Evolutionary conservation across 1,140 invertebrate genomes (phyloP).

Genomic region (Diorhabda sublineata): DNA sequence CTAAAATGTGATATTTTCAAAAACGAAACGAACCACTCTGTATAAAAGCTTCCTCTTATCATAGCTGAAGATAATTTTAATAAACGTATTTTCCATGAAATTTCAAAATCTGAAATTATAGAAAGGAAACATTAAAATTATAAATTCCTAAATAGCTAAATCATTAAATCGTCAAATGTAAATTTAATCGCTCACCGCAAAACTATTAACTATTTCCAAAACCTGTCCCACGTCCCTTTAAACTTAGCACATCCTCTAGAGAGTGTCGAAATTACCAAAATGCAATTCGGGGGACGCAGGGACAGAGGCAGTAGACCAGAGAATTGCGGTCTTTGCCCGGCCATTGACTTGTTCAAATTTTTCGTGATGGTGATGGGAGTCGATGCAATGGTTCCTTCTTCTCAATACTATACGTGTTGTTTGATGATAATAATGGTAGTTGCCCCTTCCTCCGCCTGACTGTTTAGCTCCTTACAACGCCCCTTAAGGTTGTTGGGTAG

Average conservation of each 20-base stretch:
- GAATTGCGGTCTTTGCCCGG: conserved; percentile 1
- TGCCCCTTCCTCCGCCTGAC: not conserved
- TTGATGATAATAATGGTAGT: not conserved
- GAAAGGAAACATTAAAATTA: too few species aligned
- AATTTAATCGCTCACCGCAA: too few species aligned
- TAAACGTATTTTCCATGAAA: too few species aligned
- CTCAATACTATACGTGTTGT: not conserved
- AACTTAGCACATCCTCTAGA: not conserved
- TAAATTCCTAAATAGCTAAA: too few species aligned
- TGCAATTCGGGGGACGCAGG: not conserved
- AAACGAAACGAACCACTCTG: too few species aligned
- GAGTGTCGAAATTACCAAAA: not conserved
- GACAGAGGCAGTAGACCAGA: not conserved
- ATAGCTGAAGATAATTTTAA: too few species aligned
- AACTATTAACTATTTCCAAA: too few species aligned
- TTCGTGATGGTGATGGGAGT: conserved; percentile 1
- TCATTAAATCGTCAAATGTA: too few species aligned
- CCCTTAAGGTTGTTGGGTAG: not conserved
- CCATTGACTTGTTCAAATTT: not conserved
- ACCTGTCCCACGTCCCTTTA: not conserved
- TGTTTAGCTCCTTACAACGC: not conserved
- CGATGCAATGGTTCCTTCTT: not conserved
- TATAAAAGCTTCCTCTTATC: too few species aligned
- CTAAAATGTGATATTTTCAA: too few species aligned
- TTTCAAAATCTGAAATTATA: too few species aligned